A percentile compares a stretch with the other conserved stretches of the same genome.
These are phyloP conservation scores for Drosophila sp. DNA, from an alignment of 1,140 invertebrate species.

Conservation along the genomic window DNA sequence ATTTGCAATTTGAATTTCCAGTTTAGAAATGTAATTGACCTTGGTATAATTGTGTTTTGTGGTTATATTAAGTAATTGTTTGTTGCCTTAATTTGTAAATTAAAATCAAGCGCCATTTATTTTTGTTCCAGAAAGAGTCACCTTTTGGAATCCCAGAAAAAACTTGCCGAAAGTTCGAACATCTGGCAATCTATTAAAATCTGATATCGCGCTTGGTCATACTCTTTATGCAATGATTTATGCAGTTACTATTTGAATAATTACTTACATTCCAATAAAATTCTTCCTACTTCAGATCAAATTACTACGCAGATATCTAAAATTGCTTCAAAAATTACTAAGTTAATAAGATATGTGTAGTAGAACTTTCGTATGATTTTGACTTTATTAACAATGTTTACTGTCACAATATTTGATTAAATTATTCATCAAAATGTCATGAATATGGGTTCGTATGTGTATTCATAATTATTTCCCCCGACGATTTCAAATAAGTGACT, in stretches of 20 bases:
- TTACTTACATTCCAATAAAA: slow-evolving; percentile 1
- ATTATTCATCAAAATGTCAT: slow-evolving; percentile 25
- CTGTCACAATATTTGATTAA: background rate
- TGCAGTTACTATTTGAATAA: slow-evolving; percentile 31
- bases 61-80: no score
- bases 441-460: slow-evolving; percentile 35
- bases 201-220: slow-evolving; percentile 14
- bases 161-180: no score
- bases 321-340: slow-evolving; percentile 15
- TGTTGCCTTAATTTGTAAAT: no score
- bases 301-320: background rate
- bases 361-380: slow-evolving; percentile 23
- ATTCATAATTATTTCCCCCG: slow-evolving; percentile 30
- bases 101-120: no score
- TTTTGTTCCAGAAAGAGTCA: no score
- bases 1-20: no score
- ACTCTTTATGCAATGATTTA: background rate
- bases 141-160: no score
- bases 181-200: background rate
- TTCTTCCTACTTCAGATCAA: background rate
- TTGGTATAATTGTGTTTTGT: no score
- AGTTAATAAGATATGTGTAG: slow-evolving; percentile 7
- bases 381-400: slow-evolving; percentile 25
- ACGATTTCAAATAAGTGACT: slow-evolving; percentile 15
- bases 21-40: no score